Base-by-base conservation (phyloP, 2,113 vertebrate genomes). In the Perognathus longimembris region DNA sequence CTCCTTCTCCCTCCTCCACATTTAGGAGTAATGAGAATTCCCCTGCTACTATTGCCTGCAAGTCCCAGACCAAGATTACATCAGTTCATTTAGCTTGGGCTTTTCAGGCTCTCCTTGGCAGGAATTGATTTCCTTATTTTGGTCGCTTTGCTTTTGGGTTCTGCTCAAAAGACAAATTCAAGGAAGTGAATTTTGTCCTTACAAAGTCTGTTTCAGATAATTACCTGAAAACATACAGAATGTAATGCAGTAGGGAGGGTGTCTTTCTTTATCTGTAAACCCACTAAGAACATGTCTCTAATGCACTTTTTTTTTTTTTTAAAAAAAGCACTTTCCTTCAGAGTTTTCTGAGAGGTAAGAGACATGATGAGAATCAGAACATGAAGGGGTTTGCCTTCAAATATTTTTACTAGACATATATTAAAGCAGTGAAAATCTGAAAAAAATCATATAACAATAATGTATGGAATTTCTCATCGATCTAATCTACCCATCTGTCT, bases 71-170 rank as follows among this genome's bases (percentile, higher is more conserved):
- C 84, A 95, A 98, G 97, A 98, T 97, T 97, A 84, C 95, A 98
- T 97, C 97, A 97, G 95, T 96, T 97, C 94, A 97, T 98, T 97
- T 97, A 97, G 94, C 90, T 91, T 79, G 75, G 96, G 95, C 94
- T 97, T 98, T 97, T 97, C 95, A 95, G 95, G 82, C 88, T 91
- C n/a, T 91, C 81, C 8, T 92, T 94, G 93, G 78, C 92, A 97
- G 86, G 87, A 97, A 97, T 92, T 97, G 90, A 95, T 97, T 97
- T 97, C 94, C 92, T 95, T 97, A 92, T 97, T 97, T 97, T 92
- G 83, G 66, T 95, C 95, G 21, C 92, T 96, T 91, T 89, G 88
- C 97, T 97, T 97, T 95, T 54, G 59, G 84, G 97, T 97, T 97
- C 91, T 94, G 69, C 61, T 40, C 88, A 91, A 94, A 97, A 95